Evolutionary conservation across 1,140 invertebrate genomes (phyloP), one percentile per base, ranked within the genome.

Genomic region (Leucophenga varia): DNA sequence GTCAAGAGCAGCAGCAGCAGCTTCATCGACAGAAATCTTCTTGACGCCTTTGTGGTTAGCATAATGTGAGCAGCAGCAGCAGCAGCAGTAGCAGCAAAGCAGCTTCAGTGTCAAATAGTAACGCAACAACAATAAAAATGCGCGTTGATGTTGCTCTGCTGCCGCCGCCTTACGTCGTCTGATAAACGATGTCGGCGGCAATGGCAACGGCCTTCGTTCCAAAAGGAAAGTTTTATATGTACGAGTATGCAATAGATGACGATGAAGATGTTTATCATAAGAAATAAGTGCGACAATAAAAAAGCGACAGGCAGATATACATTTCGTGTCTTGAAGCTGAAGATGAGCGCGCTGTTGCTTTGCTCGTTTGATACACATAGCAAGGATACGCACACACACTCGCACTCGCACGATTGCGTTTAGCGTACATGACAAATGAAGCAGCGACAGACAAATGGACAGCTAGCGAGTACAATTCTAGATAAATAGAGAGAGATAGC

Each of bases 221-320:
- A 25, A 6, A 5, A 25, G 22, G 59, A 10, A 25, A 25, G 22
- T 25, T 25, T 25, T 25, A 25, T 25, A 10, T 25, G 57, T 61
- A 64, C 64, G 64, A 64, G 61, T 25, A 10, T 25, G 57, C 61
- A 64, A 64, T 64, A 64, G 61, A 54, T 61, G 43, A 68, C 68
- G 63, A 67, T 67, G 22, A 6, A n/a, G n/a, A 25, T 25, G 64
- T 68, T 68, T 67, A 67, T 67, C 64, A 55, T 65, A 48, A 48
- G 59, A 25, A 25, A 25, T 25, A 25, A 67, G 63, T 59, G 63
- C 61, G 63, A 67, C 63, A 67, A 68, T 67, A 67, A 67, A 68
- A 63, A 54, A 42, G 56, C 5, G 22, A 25, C 22, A 6, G 22
- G 22, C 22, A 25, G 22, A 25, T 25, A 10, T 25, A n/a, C n/a